Percentiles rank a stretch among this genome's conserved stretches.
Evolutionary conservation across 2,888 invertebrate species (phyloP).

Genomic region (Neoascia interrupta): DNA sequence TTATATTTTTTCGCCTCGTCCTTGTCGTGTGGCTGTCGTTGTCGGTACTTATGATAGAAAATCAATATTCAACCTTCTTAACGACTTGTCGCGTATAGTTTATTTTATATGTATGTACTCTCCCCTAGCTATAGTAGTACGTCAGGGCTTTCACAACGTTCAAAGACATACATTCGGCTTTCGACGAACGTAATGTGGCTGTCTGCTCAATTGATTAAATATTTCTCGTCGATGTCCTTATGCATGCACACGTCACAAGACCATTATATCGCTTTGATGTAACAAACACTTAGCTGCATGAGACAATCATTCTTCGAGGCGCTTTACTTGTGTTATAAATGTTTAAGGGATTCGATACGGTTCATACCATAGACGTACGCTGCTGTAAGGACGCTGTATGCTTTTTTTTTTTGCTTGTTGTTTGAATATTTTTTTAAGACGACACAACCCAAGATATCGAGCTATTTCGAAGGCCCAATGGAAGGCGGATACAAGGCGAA

Average conservation of each 20-base stretch:
- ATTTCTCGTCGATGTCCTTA: constrained; percentile 24
- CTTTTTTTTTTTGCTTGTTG: too few species aligned
- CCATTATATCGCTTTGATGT: too few species aligned
- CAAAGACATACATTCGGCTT: constrained; percentile 38
- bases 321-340: too few species aligned
- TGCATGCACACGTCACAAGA: constrained; percentile 15
- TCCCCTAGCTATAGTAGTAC: not conserved
- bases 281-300: too few species aligned
- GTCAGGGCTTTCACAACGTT: constrained; percentile 34
- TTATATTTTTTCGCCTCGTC: constrained; percentile 2
- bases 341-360: too few species aligned
- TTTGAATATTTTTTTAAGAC: too few species aligned
- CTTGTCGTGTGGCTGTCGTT: constrained; percentile 35
- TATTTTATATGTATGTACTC: not conserved
- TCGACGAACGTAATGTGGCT: constrained; percentile 36
- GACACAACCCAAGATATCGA: too few species aligned
- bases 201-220: constrained; percentile 59
- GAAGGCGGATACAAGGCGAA: too few species aligned
- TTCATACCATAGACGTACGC: too few species aligned
- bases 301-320: too few species aligned
- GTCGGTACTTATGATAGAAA: constrained; percentile 71
- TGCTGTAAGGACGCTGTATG: too few species aligned
- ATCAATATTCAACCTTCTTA: constrained; percentile 71
- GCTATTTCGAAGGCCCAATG: too few species aligned
- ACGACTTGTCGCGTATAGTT: constrained; percentile 50